Base-by-base conservation (phyloP, 2,797 vertebrate genomes). In the Hydrophis major region DNA sequence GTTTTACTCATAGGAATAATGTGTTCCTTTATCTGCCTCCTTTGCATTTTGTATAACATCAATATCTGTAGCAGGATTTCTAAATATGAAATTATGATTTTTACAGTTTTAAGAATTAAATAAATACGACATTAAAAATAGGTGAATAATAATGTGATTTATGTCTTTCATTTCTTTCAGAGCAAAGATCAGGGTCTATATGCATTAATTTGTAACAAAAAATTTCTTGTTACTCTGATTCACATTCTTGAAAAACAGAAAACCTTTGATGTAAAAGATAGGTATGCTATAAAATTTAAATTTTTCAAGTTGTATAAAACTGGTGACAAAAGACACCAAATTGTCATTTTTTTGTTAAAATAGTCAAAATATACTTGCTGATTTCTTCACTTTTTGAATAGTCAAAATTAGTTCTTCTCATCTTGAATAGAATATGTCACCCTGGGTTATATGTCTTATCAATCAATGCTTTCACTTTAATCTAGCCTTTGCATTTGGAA, bases 161-260 rank as follows among this genome's bases (percentile, higher is more conserved):
- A 88, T 95, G 94, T 96, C 92, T 97, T 95, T 95, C 97, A 96
- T 95, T 93, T 96, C n/a, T 96, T 96, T 92, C 96, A 98, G 97
- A 97, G 96, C 94, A 97, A 97, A 97, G 97, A 97, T 86, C 96
- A 96, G 95, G 96, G 83, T 8, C 96, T 99, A 96, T 98, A 98
- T 94, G 96, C 95, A 92, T 98, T 99, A 87, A 98, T 99, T 96
- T 98, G 98, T 96, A 98, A 99, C 96, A 98, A 98, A 97, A 96
- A 97, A 94, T 99, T 99, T 97, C 98, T 99, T 93, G 98, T 98
- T 60, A 98, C 98, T 50, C 98, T 99, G 96, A 98, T 99, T 95
- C 99, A 99, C 93, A 98, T 98, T 55, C 97, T 99, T 94, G 99
- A 99, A 96, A 98, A 99, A 95, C 99, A 99, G 97, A 99, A 98